These are phyloP conservation scores for Oryzaephilus surinamensis DNA, from an alignment of 1,140 invertebrate species.

Conservation along the genomic window DNA sequence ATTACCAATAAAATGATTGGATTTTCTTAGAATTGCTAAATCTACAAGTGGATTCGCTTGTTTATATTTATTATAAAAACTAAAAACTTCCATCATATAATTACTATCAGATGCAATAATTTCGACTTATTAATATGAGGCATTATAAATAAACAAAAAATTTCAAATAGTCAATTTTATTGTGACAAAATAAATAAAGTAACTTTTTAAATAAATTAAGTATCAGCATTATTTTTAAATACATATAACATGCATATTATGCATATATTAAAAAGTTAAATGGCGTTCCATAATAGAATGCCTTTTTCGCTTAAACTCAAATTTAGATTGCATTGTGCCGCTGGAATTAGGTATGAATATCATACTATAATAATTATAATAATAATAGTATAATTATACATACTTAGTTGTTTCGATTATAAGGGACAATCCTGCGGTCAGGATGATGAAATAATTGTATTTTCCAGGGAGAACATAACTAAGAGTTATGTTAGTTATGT, in stretches of 20 bases:
- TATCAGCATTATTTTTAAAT: no score
- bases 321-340: constrained; percentile 35
- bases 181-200: no score
- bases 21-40: constrained; percentile 75
- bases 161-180: no score
- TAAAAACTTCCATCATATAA: constrained; percentile 68
- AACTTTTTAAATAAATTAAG: no score
- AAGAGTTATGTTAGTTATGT: no score
- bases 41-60: constrained; percentile 74
- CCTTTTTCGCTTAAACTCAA: constrained; percentile 29
- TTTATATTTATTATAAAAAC: constrained; percentile 54
- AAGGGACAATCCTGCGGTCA: constrained; percentile 30
- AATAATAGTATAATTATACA: no score
- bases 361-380: no score
- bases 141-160: no score
- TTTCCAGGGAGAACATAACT: no score
- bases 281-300: constrained; percentile 30
- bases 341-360: constrained; percentile 34
- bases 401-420: constrained; percentile 34
- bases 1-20: constrained; percentile 96
- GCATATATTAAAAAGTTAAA: no score
- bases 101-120: constrained; percentile 89
- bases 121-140: constrained; percentile 60
- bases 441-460: constrained; percentile 29
- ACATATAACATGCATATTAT: no score